Conservation (phyloP, 2,113 vertebrate species). For the Pagrus major region DNA sequence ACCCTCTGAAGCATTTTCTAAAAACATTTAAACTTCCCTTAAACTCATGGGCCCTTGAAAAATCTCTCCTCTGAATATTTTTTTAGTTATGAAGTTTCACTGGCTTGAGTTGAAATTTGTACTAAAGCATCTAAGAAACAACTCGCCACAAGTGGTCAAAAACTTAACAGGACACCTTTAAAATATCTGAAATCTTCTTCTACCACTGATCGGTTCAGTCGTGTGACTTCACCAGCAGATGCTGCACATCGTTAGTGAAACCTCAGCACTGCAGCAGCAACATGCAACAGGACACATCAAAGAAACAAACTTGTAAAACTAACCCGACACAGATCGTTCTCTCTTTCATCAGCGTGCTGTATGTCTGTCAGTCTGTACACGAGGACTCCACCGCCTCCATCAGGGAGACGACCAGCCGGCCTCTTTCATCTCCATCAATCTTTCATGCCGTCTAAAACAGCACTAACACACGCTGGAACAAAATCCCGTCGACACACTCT, state of each 20-base stretch:
- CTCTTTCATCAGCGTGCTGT: background rate
- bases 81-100: too few relatives aligned
- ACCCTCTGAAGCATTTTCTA: too few relatives aligned
- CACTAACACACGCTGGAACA: constrained; percentile 18
- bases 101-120: too few relatives aligned
- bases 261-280: background rate
- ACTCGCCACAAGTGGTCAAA: background rate
- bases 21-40: too few relatives aligned
- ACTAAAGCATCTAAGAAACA: too few relatives aligned
- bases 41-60: too few relatives aligned
- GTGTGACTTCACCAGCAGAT: background rate
- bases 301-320: background rate
- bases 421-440: constrained; percentile 63
- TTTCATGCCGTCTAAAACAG: constrained; percentile 61
- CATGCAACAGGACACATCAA: background rate
- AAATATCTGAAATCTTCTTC: background rate
- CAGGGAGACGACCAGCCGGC: constrained; percentile 9
- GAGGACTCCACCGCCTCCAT: constrained; percentile 20
- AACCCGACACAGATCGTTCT: too few relatives aligned
- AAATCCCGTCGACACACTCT: constrained; percentile 30
- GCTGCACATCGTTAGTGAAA: background rate
- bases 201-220: background rate
- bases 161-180: background rate
- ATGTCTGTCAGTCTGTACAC: background rate
- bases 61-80: too few relatives aligned